phyloP scores from a whole-genome alignment of 2,888 invertebrate genomes.

The Leptinotarsa haldemani region DNA sequence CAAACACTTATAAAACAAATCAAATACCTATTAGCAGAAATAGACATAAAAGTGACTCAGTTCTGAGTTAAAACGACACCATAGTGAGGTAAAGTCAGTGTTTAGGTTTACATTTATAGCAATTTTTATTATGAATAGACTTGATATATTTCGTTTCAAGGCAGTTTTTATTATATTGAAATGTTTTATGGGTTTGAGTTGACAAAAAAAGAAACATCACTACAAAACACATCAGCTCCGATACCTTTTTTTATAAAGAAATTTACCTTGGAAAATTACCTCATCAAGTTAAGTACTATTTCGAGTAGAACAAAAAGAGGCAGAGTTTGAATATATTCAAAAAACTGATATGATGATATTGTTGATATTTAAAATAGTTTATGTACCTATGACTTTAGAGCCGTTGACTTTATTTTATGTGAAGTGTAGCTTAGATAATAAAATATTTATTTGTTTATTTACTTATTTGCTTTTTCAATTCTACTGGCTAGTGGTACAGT shows the following conservation, averaged over 20 bases:
- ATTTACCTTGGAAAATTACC: not conserved
- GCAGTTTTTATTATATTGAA: not conserved
- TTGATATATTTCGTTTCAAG: not conserved
- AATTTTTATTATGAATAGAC: not conserved
- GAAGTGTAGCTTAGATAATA: not conserved
- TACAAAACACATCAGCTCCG: no score
- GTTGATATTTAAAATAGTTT: not conserved
- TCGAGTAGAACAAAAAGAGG: not conserved
- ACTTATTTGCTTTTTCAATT: not conserved
- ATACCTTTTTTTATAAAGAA: no score
- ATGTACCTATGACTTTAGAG: not conserved
- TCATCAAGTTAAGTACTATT: not conserved
- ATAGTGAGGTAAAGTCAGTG: not conserved
- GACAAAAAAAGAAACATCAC: no score
- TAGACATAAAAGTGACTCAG: not conserved
- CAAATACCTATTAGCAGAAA: not conserved
- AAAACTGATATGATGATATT: not conserved
- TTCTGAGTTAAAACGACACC: not conserved
- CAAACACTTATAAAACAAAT: not conserved
- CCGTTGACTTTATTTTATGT: not conserved
- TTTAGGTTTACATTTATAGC: not conserved
- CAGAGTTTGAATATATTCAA: not conserved
- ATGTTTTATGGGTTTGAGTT: no score
- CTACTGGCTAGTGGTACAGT: no score
- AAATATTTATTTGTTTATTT: constrained; percentile 4